Evolutionary conservation across 2,113 vertebrate genomes (phyloP), one percentile per base, ranked within the genome.

Genomic region (Chionodraco myersi): DNA sequence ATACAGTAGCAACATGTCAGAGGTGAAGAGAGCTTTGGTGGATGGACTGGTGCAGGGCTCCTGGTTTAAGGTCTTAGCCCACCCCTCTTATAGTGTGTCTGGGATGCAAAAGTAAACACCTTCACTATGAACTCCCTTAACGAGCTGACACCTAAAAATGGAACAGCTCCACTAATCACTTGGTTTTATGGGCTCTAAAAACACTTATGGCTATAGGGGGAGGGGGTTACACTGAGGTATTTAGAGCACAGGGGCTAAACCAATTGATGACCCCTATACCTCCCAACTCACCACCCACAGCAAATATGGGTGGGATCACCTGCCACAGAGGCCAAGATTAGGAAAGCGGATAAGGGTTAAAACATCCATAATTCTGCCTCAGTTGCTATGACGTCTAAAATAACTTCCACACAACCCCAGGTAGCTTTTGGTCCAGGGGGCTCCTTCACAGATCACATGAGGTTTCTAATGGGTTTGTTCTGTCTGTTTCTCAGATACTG

Each of bases 31-130:
- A 44, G 53, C 3, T 1, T 30, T 36, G 10, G 14, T 73, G 23
- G 64, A 51, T 45, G 71, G 45, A 11, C 56, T 57, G 63, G 72
- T 61, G 56, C 60, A 56, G 61, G 77, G 68, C 56, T 68, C 75
- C 70, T 72, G 75, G 62, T 75, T 69, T 61, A n/a, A 60, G 70
- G 67, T 78, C 73, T 23, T 10, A 15, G 30, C 59, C 26, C 72
- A 71, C 75, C 75, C 84, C 83, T 84, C 80, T 80, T 76, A 83
- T 72, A 26, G 89, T 74, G 91, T 89, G 89, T 86, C 93, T 94
- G 91, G 92, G 92, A 92, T 94, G 89, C 92, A 88, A 88, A 93
- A 91, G 87, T 95, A 95, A 95, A 95, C 92, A 94, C 92, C 90
- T 93, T 90, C 85, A 57, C 86, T 89, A 90, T 91, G 92, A 92